A percentile compares a stretch with the other conserved stretches of the same genome.
Conservation (phyloP, 2,797 vertebrate genomes). For the Platyrinchus mystaceus region DNA sequence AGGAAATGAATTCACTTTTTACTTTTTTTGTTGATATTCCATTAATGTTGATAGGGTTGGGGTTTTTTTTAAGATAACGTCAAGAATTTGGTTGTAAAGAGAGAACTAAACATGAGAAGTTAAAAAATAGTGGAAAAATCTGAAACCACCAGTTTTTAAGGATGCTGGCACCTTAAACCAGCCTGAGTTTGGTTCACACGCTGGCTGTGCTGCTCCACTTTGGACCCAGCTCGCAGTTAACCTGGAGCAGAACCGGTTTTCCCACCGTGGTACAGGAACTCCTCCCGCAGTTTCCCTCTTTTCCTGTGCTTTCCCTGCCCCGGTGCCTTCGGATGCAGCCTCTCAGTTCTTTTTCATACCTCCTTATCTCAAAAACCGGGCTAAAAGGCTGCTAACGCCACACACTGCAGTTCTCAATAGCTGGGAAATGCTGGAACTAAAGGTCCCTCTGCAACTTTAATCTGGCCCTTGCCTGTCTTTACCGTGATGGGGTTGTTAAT, state of each 20-base stretch:
- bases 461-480: conserved; percentile 13
- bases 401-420: background rate
- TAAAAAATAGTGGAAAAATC: background rate
- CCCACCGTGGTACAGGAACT: rapidly evolving
- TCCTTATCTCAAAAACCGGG: background rate
- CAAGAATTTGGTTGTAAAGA: background rate
- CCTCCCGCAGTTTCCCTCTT: rapidly evolving
- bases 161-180: background rate
- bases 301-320: background rate
- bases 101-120: background rate
- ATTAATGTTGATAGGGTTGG: background rate
- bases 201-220: no score
- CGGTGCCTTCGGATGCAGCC: rapidly evolving
- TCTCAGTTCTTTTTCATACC: background rate
- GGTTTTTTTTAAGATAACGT: background rate
- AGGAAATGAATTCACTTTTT: background rate
- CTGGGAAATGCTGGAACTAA: background rate
- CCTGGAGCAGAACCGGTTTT: background rate
- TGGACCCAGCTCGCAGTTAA: background rate
- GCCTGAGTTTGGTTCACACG: rapidly evolving
- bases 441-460: background rate
- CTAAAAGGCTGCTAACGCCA: background rate
- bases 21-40: background rate
- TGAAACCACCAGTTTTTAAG: background rate
- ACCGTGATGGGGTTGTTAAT: conserved; percentile 3